Percentiles rank a stretch among this genome's conserved stretches.
Evolutionary conservation across 2,113 vertebrate species (phyloP).

Genomic region (Lampris megalopsis): DNA sequence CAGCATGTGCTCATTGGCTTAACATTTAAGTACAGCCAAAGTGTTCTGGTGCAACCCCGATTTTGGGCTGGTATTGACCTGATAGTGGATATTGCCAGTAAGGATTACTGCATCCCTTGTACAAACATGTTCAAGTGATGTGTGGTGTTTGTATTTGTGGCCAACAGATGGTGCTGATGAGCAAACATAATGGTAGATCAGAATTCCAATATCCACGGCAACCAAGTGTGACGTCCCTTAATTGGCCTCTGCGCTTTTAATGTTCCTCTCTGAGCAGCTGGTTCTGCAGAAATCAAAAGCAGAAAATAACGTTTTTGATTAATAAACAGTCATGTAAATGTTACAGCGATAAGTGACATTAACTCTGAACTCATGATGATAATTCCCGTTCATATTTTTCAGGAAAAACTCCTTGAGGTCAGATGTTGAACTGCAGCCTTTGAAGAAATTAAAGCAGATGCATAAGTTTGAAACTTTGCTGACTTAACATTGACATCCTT

Average conservation of each 20-base stretch:
- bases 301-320: slow-evolving; percentile 5
- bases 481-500: too few relatives aligned
- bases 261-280: slow-evolving; percentile 86
- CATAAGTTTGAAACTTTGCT: too few relatives aligned
- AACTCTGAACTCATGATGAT: neutral
- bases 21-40: slow-evolving; percentile 3
- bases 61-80: slow-evolving; percentile 8
- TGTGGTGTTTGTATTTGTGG: slow-evolving; percentile 33
- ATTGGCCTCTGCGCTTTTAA: slow-evolving; percentile 51
- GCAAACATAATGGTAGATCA: slow-evolving; percentile 71
- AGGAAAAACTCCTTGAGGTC: too few relatives aligned
- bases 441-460: too few relatives aligned
- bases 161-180: slow-evolving; percentile 52
- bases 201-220: slow-evolving; percentile 86
- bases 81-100: neutral
- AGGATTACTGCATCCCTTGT: slow-evolving; percentile 21
- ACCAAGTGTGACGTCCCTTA: slow-evolving; percentile 54
- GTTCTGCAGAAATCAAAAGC: slow-evolving; percentile 81
- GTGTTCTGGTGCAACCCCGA: slow-evolving; percentile 20
- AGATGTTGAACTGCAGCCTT: too few relatives aligned
- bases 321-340: neutral
- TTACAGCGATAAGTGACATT: neutral
- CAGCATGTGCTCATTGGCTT: neutral
- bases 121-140: slow-evolving; percentile 19
- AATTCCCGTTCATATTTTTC: neutral